These are phyloP conservation scores for Oncopeltus fasciatus DNA, from an alignment of 1,140 invertebrate species.

Conservation along the genomic window DNA sequence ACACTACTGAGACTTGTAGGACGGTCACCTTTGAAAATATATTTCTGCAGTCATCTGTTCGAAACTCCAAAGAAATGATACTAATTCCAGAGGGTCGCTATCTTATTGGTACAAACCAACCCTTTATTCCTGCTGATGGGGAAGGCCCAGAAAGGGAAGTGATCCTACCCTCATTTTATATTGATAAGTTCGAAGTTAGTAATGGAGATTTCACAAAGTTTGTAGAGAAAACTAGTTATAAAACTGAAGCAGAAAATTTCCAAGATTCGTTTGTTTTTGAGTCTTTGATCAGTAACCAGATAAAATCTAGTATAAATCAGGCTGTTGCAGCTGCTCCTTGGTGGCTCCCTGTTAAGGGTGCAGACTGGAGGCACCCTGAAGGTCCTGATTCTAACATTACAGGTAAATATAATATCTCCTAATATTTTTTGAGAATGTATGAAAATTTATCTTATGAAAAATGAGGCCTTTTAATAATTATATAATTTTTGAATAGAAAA, in stretches of 20 bases:
- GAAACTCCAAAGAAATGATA: constrained; percentile 37
- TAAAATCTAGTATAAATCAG: constrained; percentile 49
- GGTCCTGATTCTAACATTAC: constrained; percentile 56
- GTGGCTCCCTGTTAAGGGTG: constrained; percentile 73
- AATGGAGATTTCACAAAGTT: constrained; percentile 67
- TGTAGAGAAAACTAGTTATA: constrained; percentile 54
- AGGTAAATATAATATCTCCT: no score
- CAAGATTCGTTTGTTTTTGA: constrained; percentile 89
- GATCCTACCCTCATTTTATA: constrained; percentile 55
- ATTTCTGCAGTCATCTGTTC: no score
- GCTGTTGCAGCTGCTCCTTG: constrained; percentile 69
- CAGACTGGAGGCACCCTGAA: constrained; percentile 70
- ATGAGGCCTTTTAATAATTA: no score
- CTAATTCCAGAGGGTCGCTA: constrained; percentile 52
- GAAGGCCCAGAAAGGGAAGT: constrained; percentile 65
- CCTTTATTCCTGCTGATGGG: constrained; percentile 63
- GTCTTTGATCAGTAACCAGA: constrained; percentile 49
- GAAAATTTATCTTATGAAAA: no score
- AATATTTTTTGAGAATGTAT: no score
- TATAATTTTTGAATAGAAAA: no score
- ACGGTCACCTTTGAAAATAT: no score
- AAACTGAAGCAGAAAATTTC: constrained; percentile 83
- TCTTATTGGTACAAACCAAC: constrained; percentile 66
- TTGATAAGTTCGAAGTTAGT: constrained; percentile 78
- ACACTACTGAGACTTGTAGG: no score